Conservation (phyloP, 2,113 vertebrate species). For the Hystrix cristata region DNA sequence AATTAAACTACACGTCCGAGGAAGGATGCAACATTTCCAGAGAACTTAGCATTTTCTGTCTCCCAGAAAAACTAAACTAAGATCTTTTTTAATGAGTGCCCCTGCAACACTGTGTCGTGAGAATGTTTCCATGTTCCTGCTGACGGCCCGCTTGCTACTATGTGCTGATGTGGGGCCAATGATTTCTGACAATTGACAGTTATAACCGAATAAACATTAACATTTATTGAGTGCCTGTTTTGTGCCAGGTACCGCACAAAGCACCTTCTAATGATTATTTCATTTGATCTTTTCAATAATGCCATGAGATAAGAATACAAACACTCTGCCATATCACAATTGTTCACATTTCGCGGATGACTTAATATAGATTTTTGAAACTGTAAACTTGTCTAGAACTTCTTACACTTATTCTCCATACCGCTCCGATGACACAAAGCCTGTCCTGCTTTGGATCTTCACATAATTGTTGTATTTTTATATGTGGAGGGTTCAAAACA, state of each 20-base stretch:
- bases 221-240: slow-evolving; percentile 42
- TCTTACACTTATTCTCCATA: neutral
- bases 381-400: neutral
- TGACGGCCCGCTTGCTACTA: slow-evolving; percentile 54
- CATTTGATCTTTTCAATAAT: slow-evolving; percentile 54
- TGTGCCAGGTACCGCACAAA: slow-evolving; percentile 34
- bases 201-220: slow-evolving; percentile 53
- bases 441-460: neutral
- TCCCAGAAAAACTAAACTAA: slow-evolving; percentile 65
- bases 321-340: slow-evolving; percentile 30
- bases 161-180: slow-evolving; percentile 40
- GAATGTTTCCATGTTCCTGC: slow-evolving; percentile 61
- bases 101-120: slow-evolving; percentile 57
- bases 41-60: slow-evolving; percentile 70
- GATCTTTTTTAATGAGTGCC: slow-evolving; percentile 67
- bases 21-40: slow-evolving; percentile 66
- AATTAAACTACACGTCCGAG: slow-evolving; percentile 57
- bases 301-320: slow-evolving; percentile 49
- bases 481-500: neutral
- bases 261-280: slow-evolving; percentile 71
- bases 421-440: neutral
- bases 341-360: slow-evolving; percentile 27
- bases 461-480: neutral
- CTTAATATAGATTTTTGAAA: slow-evolving; percentile 53
- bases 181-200: slow-evolving; percentile 64